phyloP scores from a whole-genome alignment of 2,797 vertebrate genomes.

The Molossus molossus region DNA sequence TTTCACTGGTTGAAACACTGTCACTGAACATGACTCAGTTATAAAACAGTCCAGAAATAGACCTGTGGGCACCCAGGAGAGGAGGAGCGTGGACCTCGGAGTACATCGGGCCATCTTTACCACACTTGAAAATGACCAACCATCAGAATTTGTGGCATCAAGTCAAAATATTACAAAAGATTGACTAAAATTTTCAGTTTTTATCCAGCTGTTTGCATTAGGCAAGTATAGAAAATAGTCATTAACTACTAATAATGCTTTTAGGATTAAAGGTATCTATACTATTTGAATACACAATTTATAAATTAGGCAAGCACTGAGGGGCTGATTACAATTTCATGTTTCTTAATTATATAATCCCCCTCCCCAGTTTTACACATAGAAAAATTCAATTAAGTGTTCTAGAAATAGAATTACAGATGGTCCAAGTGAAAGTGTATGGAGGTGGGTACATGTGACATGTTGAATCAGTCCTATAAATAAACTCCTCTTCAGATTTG shows the following conservation, averaged over 20 bases:
- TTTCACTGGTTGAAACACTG: background rate
- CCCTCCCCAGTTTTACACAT: slow-evolving; percentile 67
- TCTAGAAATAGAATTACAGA: slow-evolving; percentile 88
- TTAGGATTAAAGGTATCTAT: background rate
- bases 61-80: background rate
- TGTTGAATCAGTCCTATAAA: slow-evolving; percentile 89
- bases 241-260: background rate
- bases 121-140: background rate
- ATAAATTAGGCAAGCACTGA: slow-evolving; percentile 62
- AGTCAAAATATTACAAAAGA: slow-evolving; percentile 4
- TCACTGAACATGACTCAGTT: background rate
- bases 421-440: slow-evolving; percentile 86
- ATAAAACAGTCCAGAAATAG: background rate
- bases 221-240: background rate
- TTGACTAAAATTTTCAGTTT: slow-evolving; percentile 41
- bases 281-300: background rate
- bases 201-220: slow-evolving; percentile 53
- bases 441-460: slow-evolving; percentile 85
- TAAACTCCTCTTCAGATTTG: slow-evolving; percentile 75
- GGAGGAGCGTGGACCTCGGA: background rate
- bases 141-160: background rate
- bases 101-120: background rate
- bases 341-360: slow-evolving; percentile 70
- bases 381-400: slow-evolving; percentile 85
- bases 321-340: slow-evolving; percentile 62